phyloP scores from a whole-genome alignment of 2,888 invertebrate genomes.

The Spicauda simplicius region DNA sequence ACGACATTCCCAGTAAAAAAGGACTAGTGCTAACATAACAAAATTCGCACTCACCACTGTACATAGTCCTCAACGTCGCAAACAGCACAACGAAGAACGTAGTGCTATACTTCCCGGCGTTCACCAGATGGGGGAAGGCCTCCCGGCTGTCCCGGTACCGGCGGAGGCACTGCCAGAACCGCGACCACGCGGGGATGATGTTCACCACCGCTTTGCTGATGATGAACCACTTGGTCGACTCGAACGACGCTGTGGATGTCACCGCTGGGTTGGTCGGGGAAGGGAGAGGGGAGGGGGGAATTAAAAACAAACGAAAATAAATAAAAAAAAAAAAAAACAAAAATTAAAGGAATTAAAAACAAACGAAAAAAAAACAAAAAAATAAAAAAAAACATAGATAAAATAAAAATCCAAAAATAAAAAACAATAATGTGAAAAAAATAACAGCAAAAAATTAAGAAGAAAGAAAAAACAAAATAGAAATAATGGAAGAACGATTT shows the following conservation, averaged over 20 bases:
- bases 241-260: slow-evolving; percentile 65
- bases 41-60: slow-evolving; percentile 54
- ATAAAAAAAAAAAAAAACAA: slow-evolving; percentile 2
- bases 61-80: slow-evolving; percentile 88
- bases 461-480: too few species aligned
- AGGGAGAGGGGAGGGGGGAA: neutral
- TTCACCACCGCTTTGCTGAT: slow-evolving; percentile 93
- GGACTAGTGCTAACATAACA: too few species aligned
- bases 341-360: neutral
- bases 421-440: neutral
- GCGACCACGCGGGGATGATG: slow-evolving; percentile 98
- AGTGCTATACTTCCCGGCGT: slow-evolving; percentile 99
- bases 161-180: slow-evolving; percentile 98
- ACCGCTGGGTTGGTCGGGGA: slow-evolving; percentile 1
- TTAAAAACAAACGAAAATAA: neutral
- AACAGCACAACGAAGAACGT: slow-evolving; percentile 97
- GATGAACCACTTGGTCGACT: slow-evolving; percentile 89
- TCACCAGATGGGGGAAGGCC: slow-evolving; percentile 97
- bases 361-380: neutral
- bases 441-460: slow-evolving; percentile 2
- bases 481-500: too few species aligned
- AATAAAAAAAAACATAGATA: too few species aligned
- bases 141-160: slow-evolving; percentile 97
- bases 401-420: too few species aligned
- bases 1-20: too few species aligned